Percentiles rank a stretch among this genome's conserved stretches.
Evolutionary conservation across 2,888 invertebrate genomes (phyloP).

Genomic region (Drosophila nigricruria): DNA sequence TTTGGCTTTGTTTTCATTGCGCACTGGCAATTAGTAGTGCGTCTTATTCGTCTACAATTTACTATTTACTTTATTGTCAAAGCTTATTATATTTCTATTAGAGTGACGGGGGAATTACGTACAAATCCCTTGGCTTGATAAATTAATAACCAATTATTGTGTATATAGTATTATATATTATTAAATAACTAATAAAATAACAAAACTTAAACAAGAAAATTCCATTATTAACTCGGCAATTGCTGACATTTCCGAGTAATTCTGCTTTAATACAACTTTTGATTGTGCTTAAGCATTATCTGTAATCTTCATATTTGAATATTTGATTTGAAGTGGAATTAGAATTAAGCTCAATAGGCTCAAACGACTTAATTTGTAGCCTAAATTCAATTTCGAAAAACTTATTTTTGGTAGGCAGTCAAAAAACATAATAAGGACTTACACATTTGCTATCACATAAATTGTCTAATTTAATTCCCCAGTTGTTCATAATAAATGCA

Average conservation of each 20-base stretch:
- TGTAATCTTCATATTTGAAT: not conserved
- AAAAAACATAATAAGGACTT: conserved; percentile 11
- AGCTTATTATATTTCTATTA: conserved; percentile 25
- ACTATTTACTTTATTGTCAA: conserved; percentile 21
- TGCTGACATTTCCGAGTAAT: not conserved
- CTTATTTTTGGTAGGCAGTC: conserved; percentile 5
- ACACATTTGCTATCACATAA: conserved; percentile 7
- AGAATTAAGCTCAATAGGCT: not conserved
- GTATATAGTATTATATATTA: not conserved
- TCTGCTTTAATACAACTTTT: not conserved
- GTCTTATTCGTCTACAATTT: conserved; percentile 15
- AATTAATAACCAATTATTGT: conserved; percentile 23
- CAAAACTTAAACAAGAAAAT: not conserved
- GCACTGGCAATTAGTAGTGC: conserved; percentile 27
- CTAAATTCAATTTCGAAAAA: conserved; percentile 31
- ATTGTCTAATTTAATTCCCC: conserved; percentile 38
- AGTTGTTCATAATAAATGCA: conserved; percentile 39
- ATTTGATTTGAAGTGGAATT: not conserved
- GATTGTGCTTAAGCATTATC: not conserved
- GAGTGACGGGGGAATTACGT: conserved; percentile 8
- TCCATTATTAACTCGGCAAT: not conserved
- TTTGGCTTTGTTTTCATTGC: conserved; percentile 21
- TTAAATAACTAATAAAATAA: not conserved
- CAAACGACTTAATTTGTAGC: not conserved
- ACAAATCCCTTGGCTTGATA: conserved; percentile 14